Evolutionary conservation across 2,797 vertebrate species (phyloP).

Genomic region (Thaleichthys pacificus): DNA sequence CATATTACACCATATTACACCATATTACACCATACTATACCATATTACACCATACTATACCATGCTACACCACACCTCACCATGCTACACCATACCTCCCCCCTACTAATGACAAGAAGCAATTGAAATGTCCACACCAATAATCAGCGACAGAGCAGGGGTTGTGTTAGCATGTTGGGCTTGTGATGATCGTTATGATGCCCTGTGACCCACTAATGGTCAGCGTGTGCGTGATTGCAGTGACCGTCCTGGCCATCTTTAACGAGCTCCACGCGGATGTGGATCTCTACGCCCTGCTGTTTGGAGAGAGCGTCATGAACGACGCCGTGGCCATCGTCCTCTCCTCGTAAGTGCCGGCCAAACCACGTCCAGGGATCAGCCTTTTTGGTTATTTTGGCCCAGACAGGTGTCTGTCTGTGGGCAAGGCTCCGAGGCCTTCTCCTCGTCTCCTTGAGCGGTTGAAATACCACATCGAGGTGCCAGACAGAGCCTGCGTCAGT

Average conservation of each 20-base stretch:
- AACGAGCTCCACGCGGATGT: slow-evolving; percentile 95
- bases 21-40: too few species aligned
- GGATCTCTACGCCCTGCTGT: slow-evolving; percentile 96
- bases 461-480: slow-evolving; percentile 46
- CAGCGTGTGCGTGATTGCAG: slow-evolving; percentile 58
- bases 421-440: slow-evolving; percentile 12
- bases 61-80: too few species aligned
- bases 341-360: slow-evolving; percentile 84
- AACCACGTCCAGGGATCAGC: too few species aligned
- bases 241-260: slow-evolving; percentile 97
- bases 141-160: too few species aligned
- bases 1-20: too few species aligned
- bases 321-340: slow-evolving; percentile 96
- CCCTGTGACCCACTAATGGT: background rate
- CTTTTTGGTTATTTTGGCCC: background rate
- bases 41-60: too few species aligned
- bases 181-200: background rate
- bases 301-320: slow-evolving; percentile 96
- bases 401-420: background rate
- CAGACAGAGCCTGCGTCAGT: slow-evolving; percentile 14
- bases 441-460: slow-evolving; percentile 22
- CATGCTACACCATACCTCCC: too few species aligned
- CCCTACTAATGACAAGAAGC: too few species aligned
- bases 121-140: too few species aligned
- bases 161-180: too few species aligned